Percentiles rank a stretch among this genome's conserved stretches.
Evolutionary conservation across 2,797 vertebrate species (phyloP).

Genomic region (Alca torda): DNA sequence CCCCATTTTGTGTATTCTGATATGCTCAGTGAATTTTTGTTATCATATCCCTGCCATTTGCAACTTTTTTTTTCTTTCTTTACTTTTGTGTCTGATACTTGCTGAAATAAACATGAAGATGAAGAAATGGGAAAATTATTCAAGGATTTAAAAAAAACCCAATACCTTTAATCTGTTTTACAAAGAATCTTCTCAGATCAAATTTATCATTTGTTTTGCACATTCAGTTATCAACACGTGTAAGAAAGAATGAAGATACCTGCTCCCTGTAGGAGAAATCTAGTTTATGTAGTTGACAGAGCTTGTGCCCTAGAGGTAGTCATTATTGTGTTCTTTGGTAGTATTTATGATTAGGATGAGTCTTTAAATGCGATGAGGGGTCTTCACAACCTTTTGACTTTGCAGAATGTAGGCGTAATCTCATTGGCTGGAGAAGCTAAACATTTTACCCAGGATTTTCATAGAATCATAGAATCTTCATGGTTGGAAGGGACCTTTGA

Average conservation of each 20-base stretch:
- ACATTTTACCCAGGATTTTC: neutral
- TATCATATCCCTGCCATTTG: neutral
- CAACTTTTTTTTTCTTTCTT: neutral
- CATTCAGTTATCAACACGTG: neutral
- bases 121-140: neutral
- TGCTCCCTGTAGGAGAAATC: neutral
- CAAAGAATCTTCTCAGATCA: neutral
- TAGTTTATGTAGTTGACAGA: neutral
- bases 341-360: neutral
- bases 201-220: neutral
- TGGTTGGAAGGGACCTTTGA: too few relatives aligned
- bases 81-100: neutral
- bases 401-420: neutral
- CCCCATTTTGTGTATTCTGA: neutral
- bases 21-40: neutral
- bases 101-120: neutral
- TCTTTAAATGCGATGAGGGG: neutral
- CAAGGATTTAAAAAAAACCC: neutral
- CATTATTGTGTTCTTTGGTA: neutral
- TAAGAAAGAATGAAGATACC: neutral
- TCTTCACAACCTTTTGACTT: neutral
- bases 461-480: too few relatives aligned
- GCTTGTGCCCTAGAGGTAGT: neutral
- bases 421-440: neutral
- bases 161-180: neutral